Evolutionary conservation across 2,888 invertebrate species (phyloP).

Genomic region (Noctuana brunneofusca): DNA sequence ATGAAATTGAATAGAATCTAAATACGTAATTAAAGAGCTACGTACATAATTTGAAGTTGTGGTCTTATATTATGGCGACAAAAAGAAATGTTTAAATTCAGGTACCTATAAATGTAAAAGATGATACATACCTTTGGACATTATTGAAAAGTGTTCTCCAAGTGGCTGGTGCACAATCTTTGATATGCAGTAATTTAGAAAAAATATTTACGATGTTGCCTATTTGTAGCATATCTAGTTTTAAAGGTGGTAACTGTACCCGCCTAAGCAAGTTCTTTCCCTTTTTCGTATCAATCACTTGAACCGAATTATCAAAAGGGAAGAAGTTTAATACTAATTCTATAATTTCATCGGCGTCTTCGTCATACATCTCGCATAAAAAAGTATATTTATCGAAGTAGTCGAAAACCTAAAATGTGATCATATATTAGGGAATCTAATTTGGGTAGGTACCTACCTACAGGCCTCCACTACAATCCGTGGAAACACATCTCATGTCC

Average conservation of each 20-base stretch:
- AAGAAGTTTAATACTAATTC: conserved; percentile 89
- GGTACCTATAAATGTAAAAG: too few species aligned
- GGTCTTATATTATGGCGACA: too few species aligned
- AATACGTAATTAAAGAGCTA: too few species aligned
- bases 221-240: conserved; percentile 86
- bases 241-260: conserved; percentile 84
- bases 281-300: conserved; percentile 86
- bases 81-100: too few species aligned
- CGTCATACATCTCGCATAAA: conserved; percentile 93
- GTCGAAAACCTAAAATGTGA: conserved; percentile 63
- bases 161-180: conserved; percentile 88
- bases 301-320: conserved; percentile 90
- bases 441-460: not conserved
- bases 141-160: conserved; percentile 82
- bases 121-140: conserved; percentile 82
- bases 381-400: conserved; percentile 84
- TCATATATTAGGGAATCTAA: not conserved
- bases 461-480: too few species aligned
- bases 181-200: conserved; percentile 87
- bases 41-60: too few species aligned
- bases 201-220: conserved; percentile 89
- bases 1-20: not conserved
- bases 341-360: conserved; percentile 86
- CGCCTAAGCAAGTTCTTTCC: conserved; percentile 85
- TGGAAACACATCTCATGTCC: too few species aligned